Conservation (phyloP, 2,888 invertebrate species). For the Spilosoma lubricipeda region DNA sequence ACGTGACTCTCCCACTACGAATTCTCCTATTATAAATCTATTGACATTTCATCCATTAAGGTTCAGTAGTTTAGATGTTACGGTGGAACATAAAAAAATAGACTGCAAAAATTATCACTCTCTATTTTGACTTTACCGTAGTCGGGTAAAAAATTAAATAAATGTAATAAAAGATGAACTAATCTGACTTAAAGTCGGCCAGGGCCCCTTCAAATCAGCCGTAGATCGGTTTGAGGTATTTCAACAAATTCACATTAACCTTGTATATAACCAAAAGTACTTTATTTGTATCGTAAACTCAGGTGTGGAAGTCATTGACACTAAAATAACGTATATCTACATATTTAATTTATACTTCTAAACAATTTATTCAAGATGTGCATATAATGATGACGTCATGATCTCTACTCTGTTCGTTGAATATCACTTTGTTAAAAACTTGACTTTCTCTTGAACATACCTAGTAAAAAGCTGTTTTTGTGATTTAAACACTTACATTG, state of each 20-base stretch:
- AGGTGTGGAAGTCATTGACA: slow-evolving; percentile 4
- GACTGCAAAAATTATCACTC: no score
- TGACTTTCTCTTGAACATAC: not conserved
- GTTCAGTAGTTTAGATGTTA: no score
- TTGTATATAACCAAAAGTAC: not conserved
- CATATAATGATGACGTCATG: not conserved
- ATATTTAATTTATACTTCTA: not conserved
- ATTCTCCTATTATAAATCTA: no score
- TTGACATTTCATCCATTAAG: no score
- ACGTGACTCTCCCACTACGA: no score
- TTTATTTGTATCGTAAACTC: slow-evolving; percentile 1
- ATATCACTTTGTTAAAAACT: not conserved
- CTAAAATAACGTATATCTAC: not conserved
- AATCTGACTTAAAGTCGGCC: not conserved
- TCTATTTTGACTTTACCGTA: no score
- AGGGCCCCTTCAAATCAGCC: not conserved
- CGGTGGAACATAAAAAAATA: no score
- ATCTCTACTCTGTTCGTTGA: not conserved
- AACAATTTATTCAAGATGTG: not conserved
- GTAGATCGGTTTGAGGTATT: not conserved
- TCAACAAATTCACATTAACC: not conserved
- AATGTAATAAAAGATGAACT: not conserved
- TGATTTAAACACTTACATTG: not conserved
- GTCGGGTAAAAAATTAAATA: no score
- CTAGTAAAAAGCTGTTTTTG: not conserved